Evolutionary conservation across 2,888 invertebrate species (phyloP).

Genomic region (Drosophila cracens): DNA sequence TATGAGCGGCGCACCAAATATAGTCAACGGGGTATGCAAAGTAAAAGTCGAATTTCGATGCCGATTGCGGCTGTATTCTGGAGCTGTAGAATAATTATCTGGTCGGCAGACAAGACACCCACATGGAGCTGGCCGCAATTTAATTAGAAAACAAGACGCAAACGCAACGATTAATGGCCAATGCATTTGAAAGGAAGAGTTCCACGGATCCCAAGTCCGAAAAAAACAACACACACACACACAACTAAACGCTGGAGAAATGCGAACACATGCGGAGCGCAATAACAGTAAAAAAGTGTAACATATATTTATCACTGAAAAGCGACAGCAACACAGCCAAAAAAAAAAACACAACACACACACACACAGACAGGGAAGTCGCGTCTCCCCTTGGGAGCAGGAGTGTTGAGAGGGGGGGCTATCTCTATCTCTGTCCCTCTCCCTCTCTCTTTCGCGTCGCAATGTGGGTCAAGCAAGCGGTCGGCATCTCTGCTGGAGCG

Average conservation of each 20-base stretch:
- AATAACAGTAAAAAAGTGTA: slow-evolving; percentile 80
- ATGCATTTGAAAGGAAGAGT: slow-evolving; percentile 78
- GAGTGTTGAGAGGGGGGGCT: not conserved
- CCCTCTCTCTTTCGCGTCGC: slow-evolving; percentile 4
- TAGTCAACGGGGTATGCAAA: slow-evolving; percentile 65
- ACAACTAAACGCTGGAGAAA: slow-evolving; percentile 51
- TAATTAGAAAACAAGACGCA: slow-evolving; percentile 73
- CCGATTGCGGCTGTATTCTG: slow-evolving; percentile 47
- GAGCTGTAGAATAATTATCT: slow-evolving; percentile 53
- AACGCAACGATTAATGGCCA: slow-evolving; percentile 74
- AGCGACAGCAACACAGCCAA: slow-evolving; percentile 63
- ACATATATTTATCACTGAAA: slow-evolving; percentile 79
- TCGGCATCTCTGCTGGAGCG: slow-evolving; percentile 56
- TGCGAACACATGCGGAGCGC: slow-evolving; percentile 76
- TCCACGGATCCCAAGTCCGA: slow-evolving; percentile 18
- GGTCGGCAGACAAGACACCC: slow-evolving; percentile 58
- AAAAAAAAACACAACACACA: slow-evolving; percentile 27
- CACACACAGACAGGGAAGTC: slow-evolving; percentile 50
- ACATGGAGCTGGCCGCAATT: slow-evolving; percentile 74
- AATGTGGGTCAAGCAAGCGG: slow-evolving; percentile 59
- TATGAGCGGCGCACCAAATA: slow-evolving; percentile 41
- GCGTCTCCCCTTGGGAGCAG: slow-evolving; percentile 18
- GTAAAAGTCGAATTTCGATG: slow-evolving; percentile 61
- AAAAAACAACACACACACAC: not conserved
- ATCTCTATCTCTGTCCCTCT: slow-evolving; percentile 5